phyloP scores from a whole-genome alignment of 2,113 vertebrate genomes.

The Noctilio leporinus region DNA sequence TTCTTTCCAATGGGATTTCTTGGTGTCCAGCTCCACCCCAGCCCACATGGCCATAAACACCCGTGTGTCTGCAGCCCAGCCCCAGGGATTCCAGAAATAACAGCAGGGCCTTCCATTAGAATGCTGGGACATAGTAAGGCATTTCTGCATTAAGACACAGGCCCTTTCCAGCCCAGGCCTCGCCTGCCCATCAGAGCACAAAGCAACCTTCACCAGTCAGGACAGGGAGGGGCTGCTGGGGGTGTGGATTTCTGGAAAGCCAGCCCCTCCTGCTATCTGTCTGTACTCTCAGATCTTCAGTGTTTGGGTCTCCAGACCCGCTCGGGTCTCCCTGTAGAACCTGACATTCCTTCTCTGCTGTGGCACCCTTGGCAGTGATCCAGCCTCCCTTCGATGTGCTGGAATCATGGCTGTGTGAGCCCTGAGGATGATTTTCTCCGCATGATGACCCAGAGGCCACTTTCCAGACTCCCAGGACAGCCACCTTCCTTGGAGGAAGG shows the following conservation, averaged over 20 bases:
- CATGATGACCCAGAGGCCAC: neutral
- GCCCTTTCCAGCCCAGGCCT: constrained; percentile 12
- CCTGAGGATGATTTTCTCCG: neutral
- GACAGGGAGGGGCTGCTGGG: neutral
- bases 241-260: constrained; percentile 43
- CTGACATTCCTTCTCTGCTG: neutral
- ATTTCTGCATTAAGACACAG: constrained; percentile 41
- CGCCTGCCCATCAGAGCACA: constrained; percentile 56
- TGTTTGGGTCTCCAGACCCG: neutral
- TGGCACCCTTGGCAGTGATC: neutral
- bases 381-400: neutral
- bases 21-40: constrained; percentile 43
- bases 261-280: neutral
- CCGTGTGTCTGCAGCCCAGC: constrained; percentile 39
- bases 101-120: constrained; percentile 27
- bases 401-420: neutral
- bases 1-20: constrained; percentile 69
- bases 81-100: constrained; percentile 72
- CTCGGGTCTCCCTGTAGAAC: neutral
- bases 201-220: constrained; percentile 47
- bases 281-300: neutral
- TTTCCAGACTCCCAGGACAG: neutral
- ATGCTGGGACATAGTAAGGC: constrained; percentile 23
- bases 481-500: neutral
- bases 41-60: constrained; percentile 56